A percentile compares a stretch with the other conserved stretches of the same genome.
phyloP scores from a whole-genome alignment of 2,888 invertebrate species.

The Eupithecia insigniata region DNA sequence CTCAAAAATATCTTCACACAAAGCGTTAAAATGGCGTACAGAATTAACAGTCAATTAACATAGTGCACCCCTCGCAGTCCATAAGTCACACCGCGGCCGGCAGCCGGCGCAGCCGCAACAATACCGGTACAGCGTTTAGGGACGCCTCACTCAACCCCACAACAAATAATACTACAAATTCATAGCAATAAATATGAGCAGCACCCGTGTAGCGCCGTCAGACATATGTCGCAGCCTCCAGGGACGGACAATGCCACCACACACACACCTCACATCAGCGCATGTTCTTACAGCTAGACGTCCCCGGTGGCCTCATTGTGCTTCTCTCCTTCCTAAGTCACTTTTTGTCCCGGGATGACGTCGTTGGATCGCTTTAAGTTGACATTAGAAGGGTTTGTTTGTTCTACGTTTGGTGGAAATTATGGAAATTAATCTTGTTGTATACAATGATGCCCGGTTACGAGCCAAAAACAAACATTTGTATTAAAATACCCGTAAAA shows the following conservation, averaged over 20 bases:
- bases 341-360: slow-evolving; percentile 66
- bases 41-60: slow-evolving; percentile 50
- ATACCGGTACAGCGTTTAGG: background rate
- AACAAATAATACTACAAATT: slow-evolving; percentile 55
- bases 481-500: background rate
- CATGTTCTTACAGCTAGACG: slow-evolving; percentile 76
- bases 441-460: slow-evolving; percentile 30
- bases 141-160: slow-evolving; percentile 56
- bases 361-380: slow-evolving; percentile 76
- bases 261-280: background rate
- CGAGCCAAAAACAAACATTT: background rate
- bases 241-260: slow-evolving; percentile 35
- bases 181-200: slow-evolving; percentile 63
- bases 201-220: slow-evolving; percentile 49
- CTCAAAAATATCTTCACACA: slow-evolving; percentile 21
- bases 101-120: slow-evolving; percentile 53
- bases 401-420: slow-evolving; percentile 65
- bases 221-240: slow-evolving; percentile 48
- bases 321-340: slow-evolving; percentile 63
- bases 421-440: slow-evolving; percentile 68
- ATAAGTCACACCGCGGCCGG: slow-evolving; percentile 50
- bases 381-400: slow-evolving; percentile 76
- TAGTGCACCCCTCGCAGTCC: slow-evolving; percentile 43
- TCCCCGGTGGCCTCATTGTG: slow-evolving; percentile 73
- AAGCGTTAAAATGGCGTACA: slow-evolving; percentile 33